These are phyloP conservation scores for Pseudorectes ferrugineus DNA, from an alignment of 2,113 vertebrate genomes.

Conservation along the genomic window DNA sequence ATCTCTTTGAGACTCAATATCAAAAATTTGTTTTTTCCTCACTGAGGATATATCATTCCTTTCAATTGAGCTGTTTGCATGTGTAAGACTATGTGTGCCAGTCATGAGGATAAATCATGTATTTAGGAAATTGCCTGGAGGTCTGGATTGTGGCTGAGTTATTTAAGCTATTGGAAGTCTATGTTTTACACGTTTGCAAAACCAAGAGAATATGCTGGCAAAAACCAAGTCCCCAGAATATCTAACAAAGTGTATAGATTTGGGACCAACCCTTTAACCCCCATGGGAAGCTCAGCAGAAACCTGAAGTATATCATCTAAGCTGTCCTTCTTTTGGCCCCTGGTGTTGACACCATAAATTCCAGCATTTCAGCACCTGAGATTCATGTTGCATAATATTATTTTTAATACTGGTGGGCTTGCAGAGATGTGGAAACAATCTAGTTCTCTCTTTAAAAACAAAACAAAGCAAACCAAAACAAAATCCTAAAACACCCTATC, in stretches of 20 bases:
- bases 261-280: background rate
- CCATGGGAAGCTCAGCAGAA: background rate
- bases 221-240: background rate
- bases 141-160: background rate
- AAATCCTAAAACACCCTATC: background rate
- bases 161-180: background rate
- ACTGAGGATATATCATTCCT: background rate
- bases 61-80: background rate
- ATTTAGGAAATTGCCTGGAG: background rate
- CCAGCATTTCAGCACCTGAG: background rate
- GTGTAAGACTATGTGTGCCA: background rate
- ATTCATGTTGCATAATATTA: background rate
- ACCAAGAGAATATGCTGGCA: background rate
- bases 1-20: background rate
- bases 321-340: background rate
- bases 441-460: background rate
- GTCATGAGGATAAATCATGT: background rate
- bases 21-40: background rate
- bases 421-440: background rate
- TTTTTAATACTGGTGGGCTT: background rate
- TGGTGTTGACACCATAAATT: background rate
- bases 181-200: background rate
- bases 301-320: background rate
- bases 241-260: background rate
- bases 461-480: background rate